phyloP scores from a whole-genome alignment of 2,113 vertebrate species.

The Rhea americana region DNA sequence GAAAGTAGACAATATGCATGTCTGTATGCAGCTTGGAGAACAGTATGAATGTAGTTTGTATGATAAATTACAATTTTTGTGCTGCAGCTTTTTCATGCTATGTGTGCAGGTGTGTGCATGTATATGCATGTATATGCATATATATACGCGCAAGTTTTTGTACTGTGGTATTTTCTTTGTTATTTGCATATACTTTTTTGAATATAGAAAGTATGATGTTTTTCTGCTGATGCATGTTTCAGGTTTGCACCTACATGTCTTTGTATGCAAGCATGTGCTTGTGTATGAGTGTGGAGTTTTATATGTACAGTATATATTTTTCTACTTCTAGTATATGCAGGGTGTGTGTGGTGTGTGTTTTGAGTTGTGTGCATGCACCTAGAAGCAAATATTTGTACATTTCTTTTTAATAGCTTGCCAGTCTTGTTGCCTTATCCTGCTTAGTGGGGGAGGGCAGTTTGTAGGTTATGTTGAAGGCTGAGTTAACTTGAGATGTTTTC shows the following conservation, averaged over 20 bases:
- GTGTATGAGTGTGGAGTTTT: not conserved
- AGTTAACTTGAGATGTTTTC: not conserved
- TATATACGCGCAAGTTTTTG: too few species aligned
- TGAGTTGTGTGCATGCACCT: not conserved
- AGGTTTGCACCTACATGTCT: not conserved
- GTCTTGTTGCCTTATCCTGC: not conserved
- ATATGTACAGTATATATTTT: rapidly evolving
- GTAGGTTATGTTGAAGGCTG: not conserved
- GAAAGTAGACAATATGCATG: rapidly evolving
- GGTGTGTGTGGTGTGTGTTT: not conserved
- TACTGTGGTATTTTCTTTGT: rapidly evolving
- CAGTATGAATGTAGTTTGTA: rapidly evolving
- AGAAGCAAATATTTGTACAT: not conserved
- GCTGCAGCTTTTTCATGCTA: not conserved
- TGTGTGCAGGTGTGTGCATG: not conserved
- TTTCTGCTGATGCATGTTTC: not conserved
- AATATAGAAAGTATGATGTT: not conserved
- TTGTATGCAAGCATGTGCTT: rapidly evolving
- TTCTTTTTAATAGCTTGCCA: not conserved
- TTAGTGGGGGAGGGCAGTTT: not conserved
- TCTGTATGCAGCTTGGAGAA: not conserved
- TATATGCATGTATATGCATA: too few species aligned
- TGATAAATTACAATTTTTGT: not conserved
- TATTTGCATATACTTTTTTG: not conserved
- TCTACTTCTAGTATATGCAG: not conserved